Evolutionary conservation across 2,113 vertebrate genomes (phyloP).

Genomic region (Egretta garzetta): DNA sequence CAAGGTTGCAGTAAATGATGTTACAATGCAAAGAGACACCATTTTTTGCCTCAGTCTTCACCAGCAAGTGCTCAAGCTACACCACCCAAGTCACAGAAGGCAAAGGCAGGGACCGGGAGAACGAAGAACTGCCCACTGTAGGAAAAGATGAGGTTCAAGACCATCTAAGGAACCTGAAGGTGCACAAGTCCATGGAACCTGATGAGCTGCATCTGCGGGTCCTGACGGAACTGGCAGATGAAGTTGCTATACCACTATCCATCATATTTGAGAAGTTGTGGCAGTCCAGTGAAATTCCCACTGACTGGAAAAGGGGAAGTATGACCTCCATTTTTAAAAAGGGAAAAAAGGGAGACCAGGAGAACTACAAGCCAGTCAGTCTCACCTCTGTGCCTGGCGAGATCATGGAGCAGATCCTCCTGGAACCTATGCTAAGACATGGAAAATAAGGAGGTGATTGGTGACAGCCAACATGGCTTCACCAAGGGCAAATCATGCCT

Average conservation of each 20-base stretch:
- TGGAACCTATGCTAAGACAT: too few species aligned
- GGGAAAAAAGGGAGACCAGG: neutral
- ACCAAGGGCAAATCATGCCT: too few species aligned
- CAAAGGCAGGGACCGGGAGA: neutral
- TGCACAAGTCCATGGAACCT: neutral
- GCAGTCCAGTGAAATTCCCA: neutral
- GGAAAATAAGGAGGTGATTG: too few species aligned
- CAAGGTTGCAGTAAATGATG: neutral
- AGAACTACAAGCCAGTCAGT: neutral
- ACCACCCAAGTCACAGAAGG: neutral
- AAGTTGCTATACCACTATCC: neutral
- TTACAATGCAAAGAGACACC: neutral
- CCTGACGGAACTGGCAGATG: neutral
- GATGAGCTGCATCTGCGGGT: neutral
- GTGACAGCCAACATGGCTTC: too few species aligned
- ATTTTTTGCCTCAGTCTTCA: neutral
- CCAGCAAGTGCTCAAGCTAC: neutral
- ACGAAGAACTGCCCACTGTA: neutral
- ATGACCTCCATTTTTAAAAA: neutral
- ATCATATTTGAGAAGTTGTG: neutral
- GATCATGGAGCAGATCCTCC: neutral
- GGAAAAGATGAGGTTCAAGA: neutral
- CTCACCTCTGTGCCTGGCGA: neutral
- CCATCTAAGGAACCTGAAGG: neutral
- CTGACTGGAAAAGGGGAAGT: neutral